A percentile compares a stretch with the other conserved stretches of the same genome.
Evolutionary conservation across 1,140 invertebrate species (phyloP).

Genomic region (Riptortus pedestris): DNA sequence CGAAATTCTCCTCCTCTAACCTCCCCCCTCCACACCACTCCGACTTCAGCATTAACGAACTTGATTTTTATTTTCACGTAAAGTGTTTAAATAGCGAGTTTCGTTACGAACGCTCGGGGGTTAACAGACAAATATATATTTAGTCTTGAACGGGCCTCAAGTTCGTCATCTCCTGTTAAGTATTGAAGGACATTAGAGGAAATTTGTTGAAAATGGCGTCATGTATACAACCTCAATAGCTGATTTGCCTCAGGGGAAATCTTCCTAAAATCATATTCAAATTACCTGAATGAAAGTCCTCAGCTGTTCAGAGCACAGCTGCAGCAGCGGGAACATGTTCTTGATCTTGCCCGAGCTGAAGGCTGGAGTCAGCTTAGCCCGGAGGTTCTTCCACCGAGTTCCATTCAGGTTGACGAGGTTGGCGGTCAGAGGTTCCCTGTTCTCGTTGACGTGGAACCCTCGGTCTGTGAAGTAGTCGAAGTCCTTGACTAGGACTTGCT

Average conservation of each 20-base stretch:
- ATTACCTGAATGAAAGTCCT: background rate
- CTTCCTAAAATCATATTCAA: too few species aligned
- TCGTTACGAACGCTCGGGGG: too few species aligned
- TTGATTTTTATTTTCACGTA: too few species aligned
- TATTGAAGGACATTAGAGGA: too few species aligned
- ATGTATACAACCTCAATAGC: too few species aligned
- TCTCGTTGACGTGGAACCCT: constrained; percentile 39
- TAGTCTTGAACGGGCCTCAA: too few species aligned
- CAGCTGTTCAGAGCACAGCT: background rate
- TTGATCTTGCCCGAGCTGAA: constrained; percentile 49
- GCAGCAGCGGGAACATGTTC: constrained; percentile 25
- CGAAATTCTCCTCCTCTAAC: too few species aligned
- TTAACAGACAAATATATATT: background rate
- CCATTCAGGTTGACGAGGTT: constrained; percentile 44
- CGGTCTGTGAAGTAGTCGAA: constrained; percentile 45
- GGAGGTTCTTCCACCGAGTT: constrained; percentile 46
- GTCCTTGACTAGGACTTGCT: constrained; percentile 44
- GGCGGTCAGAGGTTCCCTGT: constrained; percentile 41
- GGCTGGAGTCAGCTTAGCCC: constrained; percentile 48
- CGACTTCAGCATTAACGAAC: too few species aligned
- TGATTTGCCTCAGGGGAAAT: too few species aligned
- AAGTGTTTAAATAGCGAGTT: too few species aligned
- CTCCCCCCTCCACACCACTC: too few species aligned
- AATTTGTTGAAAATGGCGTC: too few species aligned
- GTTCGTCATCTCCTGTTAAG: background rate